A percentile compares a stretch with the other conserved stretches of the same genome.
Evolutionary conservation across 2,113 vertebrate genomes (phyloP).

Genomic region (Acrocephalus kingi): DNA sequence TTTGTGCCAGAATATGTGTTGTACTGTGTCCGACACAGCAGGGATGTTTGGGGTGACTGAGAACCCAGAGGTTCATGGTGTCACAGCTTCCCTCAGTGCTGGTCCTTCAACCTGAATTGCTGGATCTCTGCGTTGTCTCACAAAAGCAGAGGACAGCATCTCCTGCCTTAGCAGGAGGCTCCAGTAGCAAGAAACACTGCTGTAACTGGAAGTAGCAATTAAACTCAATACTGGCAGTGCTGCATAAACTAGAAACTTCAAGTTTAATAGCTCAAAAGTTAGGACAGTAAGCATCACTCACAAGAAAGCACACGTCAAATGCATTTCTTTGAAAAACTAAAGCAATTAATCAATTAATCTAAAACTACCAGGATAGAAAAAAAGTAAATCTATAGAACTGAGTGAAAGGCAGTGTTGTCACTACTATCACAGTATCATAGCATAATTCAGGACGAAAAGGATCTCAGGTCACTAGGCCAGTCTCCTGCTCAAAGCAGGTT

Average conservation of each 20-base stretch:
- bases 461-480: background rate
- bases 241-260: background rate
- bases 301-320: background rate
- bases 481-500: background rate
- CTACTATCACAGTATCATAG: background rate
- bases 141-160: background rate
- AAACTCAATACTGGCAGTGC: background rate
- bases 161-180: background rate
- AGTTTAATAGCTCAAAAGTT: background rate
- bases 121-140: background rate
- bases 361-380: background rate
- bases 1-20: background rate
- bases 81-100: background rate
- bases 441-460: background rate
- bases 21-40: background rate
- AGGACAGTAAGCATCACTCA: background rate
- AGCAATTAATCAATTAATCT: slow-evolving; percentile 19
- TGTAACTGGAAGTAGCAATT: background rate
- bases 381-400: background rate
- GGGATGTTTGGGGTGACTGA: background rate
- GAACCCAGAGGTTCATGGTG: background rate
- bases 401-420: background rate
- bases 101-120: background rate
- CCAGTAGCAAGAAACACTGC: background rate
- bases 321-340: background rate